Percentiles rank a stretch among this genome's conserved stretches.
Conservation (phyloP, 2,888 invertebrate species). For the Glyphotaelius pellucidus region DNA sequence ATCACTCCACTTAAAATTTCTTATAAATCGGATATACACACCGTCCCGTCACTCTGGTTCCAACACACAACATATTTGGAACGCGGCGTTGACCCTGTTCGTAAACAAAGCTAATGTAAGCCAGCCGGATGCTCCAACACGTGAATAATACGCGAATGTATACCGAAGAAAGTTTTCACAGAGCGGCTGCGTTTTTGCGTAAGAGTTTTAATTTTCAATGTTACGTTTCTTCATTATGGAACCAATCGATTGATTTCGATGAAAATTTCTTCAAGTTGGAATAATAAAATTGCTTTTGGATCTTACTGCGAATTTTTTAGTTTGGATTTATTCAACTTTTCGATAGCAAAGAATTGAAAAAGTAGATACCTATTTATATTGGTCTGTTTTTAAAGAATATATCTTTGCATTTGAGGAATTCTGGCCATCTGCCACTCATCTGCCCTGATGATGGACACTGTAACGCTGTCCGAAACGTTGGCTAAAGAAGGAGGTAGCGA, state of each 20-base stretch:
- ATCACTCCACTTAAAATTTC: neutral
- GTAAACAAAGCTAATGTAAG: conserved; percentile 53
- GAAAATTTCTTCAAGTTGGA: neutral
- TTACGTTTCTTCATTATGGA: neutral
- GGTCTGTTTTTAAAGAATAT: too few relatives aligned
- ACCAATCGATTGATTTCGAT: neutral
- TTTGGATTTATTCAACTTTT: neutral
- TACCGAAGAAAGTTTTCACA: conserved; percentile 55
- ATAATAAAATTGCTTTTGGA: neutral
- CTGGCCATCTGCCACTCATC: too few relatives aligned
- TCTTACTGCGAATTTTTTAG: neutral
- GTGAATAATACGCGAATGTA: conserved; percentile 48
- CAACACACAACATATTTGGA: conserved; percentile 31
- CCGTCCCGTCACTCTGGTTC: conserved; percentile 29
- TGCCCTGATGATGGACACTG: too few relatives aligned
- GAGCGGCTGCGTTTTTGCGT: neutral
- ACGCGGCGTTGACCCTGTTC: conserved; percentile 46
- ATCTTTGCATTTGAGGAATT: too few relatives aligned
- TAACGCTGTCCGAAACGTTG: too few relatives aligned
- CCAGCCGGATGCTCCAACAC: conserved; percentile 53
- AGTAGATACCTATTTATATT: too few relatives aligned
- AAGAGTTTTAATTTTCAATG: neutral
- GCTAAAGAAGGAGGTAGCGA: too few relatives aligned
- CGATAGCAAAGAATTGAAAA: neutral
- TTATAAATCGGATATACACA: conserved; percentile 18